Percentiles rank a stretch among this genome's conserved stretches.
Evolutionary conservation across 2,888 invertebrate genomes (phyloP).

Genomic region (Phoronis australis): DNA sequence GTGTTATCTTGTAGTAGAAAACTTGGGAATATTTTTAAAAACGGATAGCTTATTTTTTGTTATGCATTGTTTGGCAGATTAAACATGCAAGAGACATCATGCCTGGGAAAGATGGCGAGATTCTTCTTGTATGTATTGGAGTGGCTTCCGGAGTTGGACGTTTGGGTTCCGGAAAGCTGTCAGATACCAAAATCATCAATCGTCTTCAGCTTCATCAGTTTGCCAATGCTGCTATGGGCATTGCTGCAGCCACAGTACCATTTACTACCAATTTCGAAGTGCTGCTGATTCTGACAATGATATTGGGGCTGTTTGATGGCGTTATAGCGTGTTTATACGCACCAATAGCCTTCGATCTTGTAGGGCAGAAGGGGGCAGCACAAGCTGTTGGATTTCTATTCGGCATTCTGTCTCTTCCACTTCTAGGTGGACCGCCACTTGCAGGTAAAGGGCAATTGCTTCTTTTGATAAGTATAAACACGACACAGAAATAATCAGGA

Average conservation of each 20-base stretch:
- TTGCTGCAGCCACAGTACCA: conserved; percentile 42
- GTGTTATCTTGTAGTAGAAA: no score
- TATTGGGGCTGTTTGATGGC: conserved; percentile 87
- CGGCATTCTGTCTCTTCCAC: conserved; percentile 77
- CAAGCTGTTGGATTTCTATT: conserved; percentile 88
- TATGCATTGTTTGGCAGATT: no score
- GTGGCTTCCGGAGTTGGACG: conserved; percentile 79
- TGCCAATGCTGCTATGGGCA: conserved; percentile 39
- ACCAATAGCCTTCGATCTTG: conserved; percentile 85
- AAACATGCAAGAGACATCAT: conserved; percentile 65
- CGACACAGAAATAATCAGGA: no score
- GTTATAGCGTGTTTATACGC: conserved; percentile 86
- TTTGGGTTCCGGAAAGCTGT: conserved; percentile 74
- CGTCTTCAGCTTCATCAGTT: conserved; percentile 78
- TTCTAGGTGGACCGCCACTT: conserved; percentile 80
- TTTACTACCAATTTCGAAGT: conserved; percentile 58
- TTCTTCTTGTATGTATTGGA: conserved; percentile 80
- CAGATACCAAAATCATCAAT: conserved; percentile 74
- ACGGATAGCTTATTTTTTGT: no score
- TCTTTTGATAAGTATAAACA: no score
- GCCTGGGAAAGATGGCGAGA: conserved; percentile 62
- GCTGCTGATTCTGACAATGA: conserved; percentile 67
- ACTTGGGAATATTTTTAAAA: no score
- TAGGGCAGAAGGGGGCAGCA: conserved; percentile 74
- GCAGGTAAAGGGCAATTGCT: no score